A percentile compares a stretch with the other conserved stretches of the same genome.
These are phyloP conservation scores for Andricus curvator DNA, from an alignment of 2,888 invertebrate genomes.

Conservation along the genomic window DNA sequence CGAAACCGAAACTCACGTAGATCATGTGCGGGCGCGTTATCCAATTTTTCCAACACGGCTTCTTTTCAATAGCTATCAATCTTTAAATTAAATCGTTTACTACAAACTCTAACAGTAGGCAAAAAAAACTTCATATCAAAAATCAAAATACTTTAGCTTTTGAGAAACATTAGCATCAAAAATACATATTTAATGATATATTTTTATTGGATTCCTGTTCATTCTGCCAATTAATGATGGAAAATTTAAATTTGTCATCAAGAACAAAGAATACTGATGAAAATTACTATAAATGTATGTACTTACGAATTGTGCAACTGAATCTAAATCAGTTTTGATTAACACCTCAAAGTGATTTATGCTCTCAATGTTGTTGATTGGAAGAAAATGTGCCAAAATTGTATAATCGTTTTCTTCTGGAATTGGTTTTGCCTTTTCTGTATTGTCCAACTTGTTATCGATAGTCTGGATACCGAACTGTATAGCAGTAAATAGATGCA, in stretches of 20 bases:
- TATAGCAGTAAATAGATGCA: slow-evolving; percentile 6
- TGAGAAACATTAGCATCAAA: too few relatives aligned
- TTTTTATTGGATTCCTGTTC: not conserved
- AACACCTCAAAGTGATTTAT: slow-evolving; percentile 30
- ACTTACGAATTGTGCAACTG: slow-evolving; percentile 16
- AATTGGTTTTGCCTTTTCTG: not conserved
- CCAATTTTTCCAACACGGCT: too few relatives aligned
- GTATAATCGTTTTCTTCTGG: slow-evolving; percentile 2
- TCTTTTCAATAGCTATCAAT: too few relatives aligned
- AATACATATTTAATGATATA: too few relatives aligned
- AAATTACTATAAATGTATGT: not conserved
- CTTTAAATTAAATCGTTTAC: too few relatives aligned
- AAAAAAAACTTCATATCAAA: too few relatives aligned
- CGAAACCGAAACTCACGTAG: too few relatives aligned
- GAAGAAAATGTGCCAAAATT: slow-evolving; percentile 18
- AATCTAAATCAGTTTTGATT: not conserved
- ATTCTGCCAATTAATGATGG: not conserved
- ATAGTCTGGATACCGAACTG: not conserved
- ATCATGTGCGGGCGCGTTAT: too few relatives aligned
- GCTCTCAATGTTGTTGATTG: slow-evolving; percentile 27
- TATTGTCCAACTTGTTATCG: not conserved
- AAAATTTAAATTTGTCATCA: not conserved
- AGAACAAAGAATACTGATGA: not conserved
- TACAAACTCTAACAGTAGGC: too few relatives aligned
- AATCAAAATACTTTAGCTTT: too few relatives aligned